Base-by-base conservation (phyloP, 2,113 vertebrate genomes). In the Oreochromis spilurus region DNA sequence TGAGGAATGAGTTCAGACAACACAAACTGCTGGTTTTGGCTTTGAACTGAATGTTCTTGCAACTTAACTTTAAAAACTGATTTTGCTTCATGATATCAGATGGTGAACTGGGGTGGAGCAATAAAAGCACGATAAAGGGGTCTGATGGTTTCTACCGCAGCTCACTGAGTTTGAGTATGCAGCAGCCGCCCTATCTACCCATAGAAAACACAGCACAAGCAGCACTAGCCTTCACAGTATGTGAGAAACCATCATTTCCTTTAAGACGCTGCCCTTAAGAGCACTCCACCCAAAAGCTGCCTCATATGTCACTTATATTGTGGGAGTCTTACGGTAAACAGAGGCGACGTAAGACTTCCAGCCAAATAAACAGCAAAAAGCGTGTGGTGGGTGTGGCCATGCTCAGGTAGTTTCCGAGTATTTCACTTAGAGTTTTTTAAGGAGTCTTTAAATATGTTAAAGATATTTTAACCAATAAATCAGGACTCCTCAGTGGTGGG, bases 171-270 rank as follows among this genome's bases (percentile, higher is more conserved):
- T 26, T 3, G 38, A 72, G 21, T 13, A 77, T 8, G 26, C 13
- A 5, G 24, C 45, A 8, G 5, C 36, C 14, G 9, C 57, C 24
- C 60, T n/a, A 75, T 29, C 70, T 75, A 19, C 14, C 43, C 70
- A 75, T 26, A 50, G 24, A 50, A 12, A 29, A 17, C 5, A 13
- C 3, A 19, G 19, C 17, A 21, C 36, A 2, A 12, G 8, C 40
- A 62, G 26, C 38, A 53, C 3, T 2, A 11, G 29, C 60, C 11
- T 4, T 34, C 2, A 4, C 1, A 13, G 1, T 3, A 17, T 6
- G 65, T 83, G 84, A 83, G 34, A 86, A 91, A 91, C 26, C 6
- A 4, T 43, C 48, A 65, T 6, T 88, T 86, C 58, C 88, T 79
- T 70, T 75, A 12, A 29, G 34, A 52, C 0, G 11, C 58, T 21